phyloP scores from a whole-genome alignment of 2,113 vertebrate genomes.

The Lasiurus cinereus region DNA sequence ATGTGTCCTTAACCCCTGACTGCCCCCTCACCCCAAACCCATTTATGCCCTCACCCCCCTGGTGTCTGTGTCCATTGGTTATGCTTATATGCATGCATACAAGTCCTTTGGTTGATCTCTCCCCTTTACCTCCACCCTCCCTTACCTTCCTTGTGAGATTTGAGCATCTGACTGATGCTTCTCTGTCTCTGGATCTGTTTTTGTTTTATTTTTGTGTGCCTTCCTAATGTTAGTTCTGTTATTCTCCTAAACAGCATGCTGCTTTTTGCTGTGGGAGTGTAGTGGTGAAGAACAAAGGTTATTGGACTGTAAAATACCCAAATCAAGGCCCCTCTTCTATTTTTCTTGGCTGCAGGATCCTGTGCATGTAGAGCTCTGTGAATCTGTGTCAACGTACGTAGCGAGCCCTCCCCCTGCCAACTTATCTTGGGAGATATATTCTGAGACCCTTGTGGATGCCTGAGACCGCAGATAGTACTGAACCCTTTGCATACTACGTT shows the following conservation, averaged over 20 bases:
- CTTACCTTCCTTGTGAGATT: no score
- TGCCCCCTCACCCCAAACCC: no score
- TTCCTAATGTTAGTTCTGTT: background rate
- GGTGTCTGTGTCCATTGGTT: no score
- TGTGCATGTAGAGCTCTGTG: background rate
- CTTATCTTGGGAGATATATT: background rate
- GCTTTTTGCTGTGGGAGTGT: background rate
- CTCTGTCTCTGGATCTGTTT: no score
- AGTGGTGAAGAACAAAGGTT: conserved; percentile 28
- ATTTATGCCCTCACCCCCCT: no score
- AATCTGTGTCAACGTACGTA: background rate
- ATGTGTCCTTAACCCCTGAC: no score
- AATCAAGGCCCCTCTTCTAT: background rate
- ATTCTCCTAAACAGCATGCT: background rate
- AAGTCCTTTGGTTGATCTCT: no score
- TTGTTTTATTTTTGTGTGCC: background rate
- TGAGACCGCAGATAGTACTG: background rate
- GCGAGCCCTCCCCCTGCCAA: background rate
- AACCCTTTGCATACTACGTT: background rate
- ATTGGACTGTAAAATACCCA: background rate
- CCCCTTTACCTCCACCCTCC: no score
- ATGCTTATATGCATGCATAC: no score
- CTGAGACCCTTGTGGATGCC: background rate
- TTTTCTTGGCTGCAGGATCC: background rate
- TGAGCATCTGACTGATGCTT: no score